Percentiles rank a stretch among this genome's conserved stretches.
These are phyloP conservation scores for Corythornis madagascariensis DNA, from an alignment of 2,113 vertebrate species.

Conservation along the genomic window DNA sequence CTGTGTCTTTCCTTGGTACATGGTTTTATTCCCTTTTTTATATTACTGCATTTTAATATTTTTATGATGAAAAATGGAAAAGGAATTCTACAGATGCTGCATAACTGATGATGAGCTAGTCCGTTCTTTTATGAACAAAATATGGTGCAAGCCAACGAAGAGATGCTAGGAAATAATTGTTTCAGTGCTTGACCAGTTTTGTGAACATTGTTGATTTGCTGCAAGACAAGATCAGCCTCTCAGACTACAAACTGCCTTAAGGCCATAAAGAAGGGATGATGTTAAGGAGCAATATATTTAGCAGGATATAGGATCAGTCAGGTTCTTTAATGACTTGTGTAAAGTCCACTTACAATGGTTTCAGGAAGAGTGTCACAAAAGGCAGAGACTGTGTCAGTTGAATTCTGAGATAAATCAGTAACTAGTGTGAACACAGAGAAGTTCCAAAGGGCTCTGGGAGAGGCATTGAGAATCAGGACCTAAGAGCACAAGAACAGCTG, in stretches of 20 bases:
- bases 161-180: not conserved
- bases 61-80: not conserved
- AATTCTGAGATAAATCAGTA: constrained; percentile 28
- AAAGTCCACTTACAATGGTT: constrained; percentile 3
- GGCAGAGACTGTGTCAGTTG: constrained; percentile 23
- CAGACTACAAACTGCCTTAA: not conserved
- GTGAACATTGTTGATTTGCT: constrained; percentile 27
- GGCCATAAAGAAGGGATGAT: not conserved
- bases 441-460: not conserved
- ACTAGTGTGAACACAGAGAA: constrained; percentile 5
- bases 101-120: not conserved
- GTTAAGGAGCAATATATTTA: not conserved
- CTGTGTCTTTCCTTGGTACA: not conserved
- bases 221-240: not conserved
- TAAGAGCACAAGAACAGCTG: not conserved
- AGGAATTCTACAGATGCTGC: not conserved
- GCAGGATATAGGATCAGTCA: not conserved
- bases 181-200: constrained; percentile 1
- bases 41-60: not conserved
- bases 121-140: not conserved
- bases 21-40: not conserved
- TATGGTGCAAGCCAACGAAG: not conserved
- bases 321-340: not conserved
- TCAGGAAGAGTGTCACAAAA: constrained; percentile 9
- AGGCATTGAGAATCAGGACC: not conserved